Evolutionary conservation across 2,797 vertebrate species (phyloP).

Genomic region (Vultur gryphus): DNA sequence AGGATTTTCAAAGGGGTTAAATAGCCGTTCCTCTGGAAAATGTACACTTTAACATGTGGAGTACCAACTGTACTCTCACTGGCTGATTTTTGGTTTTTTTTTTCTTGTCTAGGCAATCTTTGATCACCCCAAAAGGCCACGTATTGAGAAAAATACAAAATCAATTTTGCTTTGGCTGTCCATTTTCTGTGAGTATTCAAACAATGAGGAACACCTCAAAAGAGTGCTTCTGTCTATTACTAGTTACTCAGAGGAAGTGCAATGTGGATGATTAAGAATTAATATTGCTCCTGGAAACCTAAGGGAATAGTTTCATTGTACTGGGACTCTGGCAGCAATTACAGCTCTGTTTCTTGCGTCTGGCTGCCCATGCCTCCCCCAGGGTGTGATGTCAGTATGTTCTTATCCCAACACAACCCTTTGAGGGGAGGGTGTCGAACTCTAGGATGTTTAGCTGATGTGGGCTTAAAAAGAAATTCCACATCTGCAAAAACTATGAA

Average conservation of each 20-base stretch:
- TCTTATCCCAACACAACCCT: background rate
- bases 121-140: background rate
- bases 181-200: background rate
- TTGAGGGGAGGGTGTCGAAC: rapidly evolving
- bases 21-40: background rate
- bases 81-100: no score
- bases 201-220: background rate
- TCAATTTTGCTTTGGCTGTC: background rate
- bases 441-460: background rate
- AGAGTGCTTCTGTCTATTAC: background rate
- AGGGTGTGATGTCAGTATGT: background rate
- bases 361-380: background rate
- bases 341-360: background rate
- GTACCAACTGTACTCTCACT: background rate
- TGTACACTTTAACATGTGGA: background rate
- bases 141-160: background rate
- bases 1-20: background rate
- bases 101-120: background rate
- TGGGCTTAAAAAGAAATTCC: background rate
- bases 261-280: background rate
- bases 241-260: background rate
- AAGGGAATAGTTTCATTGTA: background rate
- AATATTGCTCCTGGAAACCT: background rate
- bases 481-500: background rate
- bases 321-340: background rate